A percentile compares a stretch with the other conserved stretches of the same genome.
These are phyloP conservation scores for Endomychus coccineus DNA, from an alignment of 2,888 invertebrate genomes.

Conservation along the genomic window DNA sequence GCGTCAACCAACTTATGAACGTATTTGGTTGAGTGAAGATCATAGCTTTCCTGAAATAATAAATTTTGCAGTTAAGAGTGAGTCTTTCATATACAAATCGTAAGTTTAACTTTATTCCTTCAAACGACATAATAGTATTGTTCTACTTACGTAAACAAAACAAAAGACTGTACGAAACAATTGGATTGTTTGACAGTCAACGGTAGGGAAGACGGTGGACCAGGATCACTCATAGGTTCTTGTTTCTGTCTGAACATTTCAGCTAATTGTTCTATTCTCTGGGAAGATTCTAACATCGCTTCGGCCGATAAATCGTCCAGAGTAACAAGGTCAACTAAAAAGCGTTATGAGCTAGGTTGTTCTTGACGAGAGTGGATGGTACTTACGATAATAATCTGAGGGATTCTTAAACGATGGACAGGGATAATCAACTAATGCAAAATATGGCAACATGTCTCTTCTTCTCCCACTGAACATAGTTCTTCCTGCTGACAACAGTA, in stretches of 20 bases:
- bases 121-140: too few species aligned
- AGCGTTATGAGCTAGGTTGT: background rate
- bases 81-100: too few species aligned
- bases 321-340: constrained; percentile 85
- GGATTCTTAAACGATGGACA: constrained; percentile 96
- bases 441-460: constrained; percentile 87
- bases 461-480: constrained; percentile 87
- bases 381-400: constrained; percentile 89
- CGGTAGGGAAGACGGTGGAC: constrained; percentile 71
- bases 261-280: constrained; percentile 83
- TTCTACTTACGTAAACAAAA: constrained; percentile 53
- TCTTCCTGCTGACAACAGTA: constrained; percentile 81
- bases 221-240: constrained; percentile 57
- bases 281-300: constrained; percentile 90
- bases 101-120: too few species aligned
- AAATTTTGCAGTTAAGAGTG: too few species aligned
- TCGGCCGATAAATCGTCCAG: constrained; percentile 89
- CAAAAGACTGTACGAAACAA: constrained; percentile 62
- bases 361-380: background rate
- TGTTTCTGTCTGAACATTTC: constrained; percentile 70
- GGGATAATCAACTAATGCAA: constrained; percentile 79
- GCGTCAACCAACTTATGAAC: constrained; percentile 67
- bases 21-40: constrained; percentile 83
- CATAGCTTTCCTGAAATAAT: constrained; percentile 51
- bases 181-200: constrained; percentile 59